Base-by-base conservation (phyloP, 2,113 vertebrate genomes). In the Sialia sialis region DNA sequence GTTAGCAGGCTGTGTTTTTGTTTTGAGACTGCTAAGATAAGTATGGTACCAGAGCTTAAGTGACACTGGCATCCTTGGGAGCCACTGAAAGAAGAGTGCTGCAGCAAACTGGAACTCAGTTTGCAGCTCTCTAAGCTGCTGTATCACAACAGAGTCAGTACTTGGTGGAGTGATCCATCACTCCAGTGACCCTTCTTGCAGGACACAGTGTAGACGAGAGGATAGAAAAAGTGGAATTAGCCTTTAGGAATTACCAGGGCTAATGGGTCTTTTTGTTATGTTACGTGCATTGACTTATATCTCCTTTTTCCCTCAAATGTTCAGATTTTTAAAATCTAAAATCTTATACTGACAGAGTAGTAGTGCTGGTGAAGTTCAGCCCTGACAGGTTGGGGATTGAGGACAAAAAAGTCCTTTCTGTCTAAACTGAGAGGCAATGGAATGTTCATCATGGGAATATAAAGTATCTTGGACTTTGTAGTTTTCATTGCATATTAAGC, bases 351-450 rank as follows among this genome's bases (percentile, higher is more conserved):
- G 27, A 69, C 29, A 60, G 25, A 18, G 7, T 67, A 68, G 3
- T 51, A 64, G 36, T 51, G 25, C 16, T 85, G 13, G 8, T 68
- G 10, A 68, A 83, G 30, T 60, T 90, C 67, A 85, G 30, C 25
- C 25, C 79, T 56, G 49, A 5, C 0, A 0, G 64, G 5, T 19
- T 83, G 32, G n/a, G 30, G 8, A 29, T 25, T 38, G 66, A 73
- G 69, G 11, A n/a, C 21, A 64, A 48, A 67, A n/a, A 2, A 30
- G 13, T 44, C n/a, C n/a, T n/a, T n/a, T n/a, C 6, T 34, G 7
- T 54, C 19, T 54, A 41, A 92, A 49, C 13, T 18, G 41, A 34
- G 34, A 69, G 11, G 32, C 10, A 22, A 21, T 0, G 0, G 22
- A 54, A 9, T 39, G 21, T 36, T 84, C 1, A 2, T 48, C 73